A percentile compares a stretch with the other conserved stretches of the same genome.
Conservation (phyloP, 1,140 invertebrate species). For the Hermetia illucens region DNA sequence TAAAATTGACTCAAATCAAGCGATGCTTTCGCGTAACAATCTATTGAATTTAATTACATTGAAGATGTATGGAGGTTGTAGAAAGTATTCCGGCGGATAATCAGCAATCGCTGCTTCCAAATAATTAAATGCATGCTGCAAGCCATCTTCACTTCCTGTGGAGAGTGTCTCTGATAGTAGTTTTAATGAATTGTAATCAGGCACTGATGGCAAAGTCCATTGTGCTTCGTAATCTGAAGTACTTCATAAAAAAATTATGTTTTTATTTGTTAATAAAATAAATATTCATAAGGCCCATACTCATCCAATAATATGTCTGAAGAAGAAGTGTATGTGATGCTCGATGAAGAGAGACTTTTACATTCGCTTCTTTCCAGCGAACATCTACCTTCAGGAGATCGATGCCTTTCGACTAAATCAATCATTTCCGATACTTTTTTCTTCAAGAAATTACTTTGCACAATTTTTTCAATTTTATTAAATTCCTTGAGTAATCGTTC, state of each 20-base stretch:
- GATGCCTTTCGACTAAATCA: not conserved
- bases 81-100: slow-evolving; percentile 22
- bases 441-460: not conserved
- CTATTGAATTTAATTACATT: no score
- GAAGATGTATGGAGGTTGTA: slow-evolving; percentile 19
- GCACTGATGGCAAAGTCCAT: slow-evolving; percentile 12
- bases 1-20: no score
- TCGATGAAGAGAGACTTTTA: not conserved
- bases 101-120: slow-evolving; percentile 17
- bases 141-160: slow-evolving; percentile 2
- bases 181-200: slow-evolving; percentile 15
- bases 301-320: no score
- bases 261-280: no score
- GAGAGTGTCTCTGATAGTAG: slow-evolving; percentile 10
- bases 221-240: slow-evolving; percentile 15
- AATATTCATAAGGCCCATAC: no score
- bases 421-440: not conserved
- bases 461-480: slow-evolving; percentile 13
- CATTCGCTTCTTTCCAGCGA: not conserved
- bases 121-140: slow-evolving; percentile 10
- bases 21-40: no score
- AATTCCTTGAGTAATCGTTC: slow-evolving; percentile 14
- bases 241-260: slow-evolving; percentile 1
- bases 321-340: no score
- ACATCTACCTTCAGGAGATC: no score